Evolutionary conservation across 2,888 invertebrate genomes (phyloP).

Genomic region (Neoitamus cyanurus): DNA sequence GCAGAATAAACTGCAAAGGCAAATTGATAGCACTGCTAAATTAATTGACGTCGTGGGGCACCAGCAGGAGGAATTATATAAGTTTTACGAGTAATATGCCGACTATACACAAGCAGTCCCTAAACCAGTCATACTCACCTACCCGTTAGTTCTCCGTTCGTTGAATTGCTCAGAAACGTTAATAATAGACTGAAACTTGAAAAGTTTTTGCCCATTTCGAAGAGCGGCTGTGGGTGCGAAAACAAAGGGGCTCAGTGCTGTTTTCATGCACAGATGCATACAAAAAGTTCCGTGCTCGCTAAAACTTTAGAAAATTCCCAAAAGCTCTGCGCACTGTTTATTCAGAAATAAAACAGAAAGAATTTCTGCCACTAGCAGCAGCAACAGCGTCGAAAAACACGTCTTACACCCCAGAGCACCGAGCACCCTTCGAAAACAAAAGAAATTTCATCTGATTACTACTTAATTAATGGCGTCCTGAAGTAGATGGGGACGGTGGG

Average conservation of each 20-base stretch:
- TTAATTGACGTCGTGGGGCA: no score
- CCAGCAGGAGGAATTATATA: no score
- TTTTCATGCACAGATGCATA: conserved; percentile 37
- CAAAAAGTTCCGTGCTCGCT: conserved; percentile 19
- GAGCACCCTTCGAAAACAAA: conserved; percentile 42
- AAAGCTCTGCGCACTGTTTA: conserved; percentile 25
- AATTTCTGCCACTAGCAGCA: conserved; percentile 32
- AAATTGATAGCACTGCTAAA: background rate
- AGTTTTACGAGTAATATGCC: no score
- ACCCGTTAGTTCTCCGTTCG: background rate
- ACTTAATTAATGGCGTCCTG: conserved; percentile 48
- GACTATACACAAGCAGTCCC: no score
- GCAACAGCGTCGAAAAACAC: conserved; percentile 34
- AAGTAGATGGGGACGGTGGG: conserved; percentile 29
- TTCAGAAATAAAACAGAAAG: conserved; percentile 29
- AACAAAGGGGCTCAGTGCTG: conserved; percentile 7
- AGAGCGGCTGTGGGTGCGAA: background rate
- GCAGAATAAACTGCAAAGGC: background rate
- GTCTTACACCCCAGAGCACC: conserved; percentile 21
- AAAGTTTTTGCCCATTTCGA: conserved; percentile 18
- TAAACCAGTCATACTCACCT: background rate
- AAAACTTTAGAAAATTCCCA: conserved; percentile 40
- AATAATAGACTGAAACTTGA: conserved; percentile 31
- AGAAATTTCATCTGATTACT: conserved; percentile 48
- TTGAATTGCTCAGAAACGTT: background rate